Evolutionary conservation across 2,113 vertebrate genomes (phyloP), one percentile per base, ranked within the genome.

Genomic region (Menura novaehollandiae): DNA sequence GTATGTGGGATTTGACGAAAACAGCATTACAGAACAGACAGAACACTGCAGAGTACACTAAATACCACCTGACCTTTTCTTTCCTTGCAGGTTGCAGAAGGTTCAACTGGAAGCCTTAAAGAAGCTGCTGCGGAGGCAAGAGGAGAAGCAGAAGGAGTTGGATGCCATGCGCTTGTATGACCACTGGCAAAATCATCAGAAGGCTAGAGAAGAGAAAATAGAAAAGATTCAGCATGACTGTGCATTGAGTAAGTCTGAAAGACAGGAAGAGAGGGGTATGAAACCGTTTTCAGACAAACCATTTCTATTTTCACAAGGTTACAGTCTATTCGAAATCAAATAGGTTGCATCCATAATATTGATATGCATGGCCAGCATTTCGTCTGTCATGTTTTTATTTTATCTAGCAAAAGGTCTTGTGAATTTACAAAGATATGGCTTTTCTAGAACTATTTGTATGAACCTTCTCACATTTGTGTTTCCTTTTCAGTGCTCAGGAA

Each of bases 401-500:
- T 67, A 58, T 76, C 24, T 6, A 32, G 59, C 17, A 52, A 79
- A 92, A 91, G 24, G 28, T 81, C 49, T 55, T 32, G 4, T 58
- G 53, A 81, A 51, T 85, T 95, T 93, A 67, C 26, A 26, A 53
- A 88, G 59, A 24, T 86, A 63, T 0, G 0, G 35, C 46, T 64
- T 58, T 75, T 95, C 91, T 20, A 84, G 62, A 92, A 80, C 26
- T 67, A 12, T 69, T 79, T 81, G 43, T 91, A 47, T 86, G 59
- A 88, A 88, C 33, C 0, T 7, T 79, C 58, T 97, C 58, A 83
- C 46, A 41, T 60, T 64, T 68, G 6, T 74, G 14, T 94, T 79
- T 97, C 32, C n/a, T 46, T 92, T 91, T 64, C 95, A 99, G 99
- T 96, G 32, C 95, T 99, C 85, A 98, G 99, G 94, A 99, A 99